Evolutionary conservation across 2,888 invertebrate species (phyloP), one percentile per base, ranked within the genome.

Genomic region (Melanostoma mellinum): DNA sequence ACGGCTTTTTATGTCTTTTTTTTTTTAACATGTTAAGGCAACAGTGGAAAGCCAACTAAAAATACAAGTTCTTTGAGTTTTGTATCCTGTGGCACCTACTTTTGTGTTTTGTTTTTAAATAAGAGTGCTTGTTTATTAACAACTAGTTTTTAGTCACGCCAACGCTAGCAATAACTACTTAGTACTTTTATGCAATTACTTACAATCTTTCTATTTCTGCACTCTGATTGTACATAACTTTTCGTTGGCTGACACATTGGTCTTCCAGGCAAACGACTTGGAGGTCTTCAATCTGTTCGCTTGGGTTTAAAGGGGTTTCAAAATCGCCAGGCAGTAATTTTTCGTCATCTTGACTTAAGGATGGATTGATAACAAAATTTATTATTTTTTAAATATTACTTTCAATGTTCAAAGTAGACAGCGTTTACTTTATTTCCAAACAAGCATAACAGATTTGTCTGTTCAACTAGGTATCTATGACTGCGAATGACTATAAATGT

Each of bases 171-270:
- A 56, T 61, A 61, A 75, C 50, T 3, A 60, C 30, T 35, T 55
- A 38, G 36, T 52, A 32, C n/a, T 8, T 42, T 10, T 20, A 61
- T 38, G 38, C 44, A 46, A 40, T 56, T 73, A 88, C 88, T 88
- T 87, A 88, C 88, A 88, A 77, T 78, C 88, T 76, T 72, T 87
- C 86, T 87, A 88, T 73, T 82, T 88, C 88, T 68, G 87, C 74
- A 68, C 81, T 71, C 58, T 87, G 88, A 65, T 61, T 46, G 55
- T 84, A 75, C 38, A 75, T 32, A 35, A 35, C 2, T 56, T 75
- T 84, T 55, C 55, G 69, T 56, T 79, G 74, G 36, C 38, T 78
- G 44, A 65, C 50, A 33, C 69, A 71, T 75, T 84, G 74, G 32
- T 84, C 84, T 79, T 84, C 84, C 61, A 84, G 44, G 67, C 79